Conservation (phyloP, 2,888 invertebrate species). For the Cosmopolites sordidus region DNA sequence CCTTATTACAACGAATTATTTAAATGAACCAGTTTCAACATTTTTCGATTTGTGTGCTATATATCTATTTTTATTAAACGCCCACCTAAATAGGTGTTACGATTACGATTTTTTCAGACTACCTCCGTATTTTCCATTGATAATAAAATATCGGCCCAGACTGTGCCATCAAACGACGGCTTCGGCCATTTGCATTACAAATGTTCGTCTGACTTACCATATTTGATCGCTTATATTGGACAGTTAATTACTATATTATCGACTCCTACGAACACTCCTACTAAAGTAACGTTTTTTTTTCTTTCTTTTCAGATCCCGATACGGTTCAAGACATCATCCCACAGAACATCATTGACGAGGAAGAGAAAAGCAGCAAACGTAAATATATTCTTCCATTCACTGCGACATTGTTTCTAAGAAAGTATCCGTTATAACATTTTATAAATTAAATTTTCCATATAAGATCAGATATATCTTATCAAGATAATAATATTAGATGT, state of each 20-base stretch:
- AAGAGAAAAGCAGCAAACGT: conserved; percentile 80
- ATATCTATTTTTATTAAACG: no score
- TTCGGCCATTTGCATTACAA: conserved; percentile 33
- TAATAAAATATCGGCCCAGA: conserved; percentile 21
- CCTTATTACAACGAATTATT: no score
- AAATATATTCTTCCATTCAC: conserved; percentile 47
- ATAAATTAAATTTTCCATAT: no score
- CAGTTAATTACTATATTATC: conserved; percentile 35
- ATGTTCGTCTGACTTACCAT: conserved; percentile 32
- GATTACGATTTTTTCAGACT: no score
- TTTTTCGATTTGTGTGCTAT: no score
- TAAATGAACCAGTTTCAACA: no score
- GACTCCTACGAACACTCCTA: conserved; percentile 33
- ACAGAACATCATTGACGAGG: conserved; percentile 61
- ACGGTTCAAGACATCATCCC: conserved; percentile 69
- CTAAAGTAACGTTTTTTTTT: conserved; percentile 12
- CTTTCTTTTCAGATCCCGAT: conserved; percentile 63
- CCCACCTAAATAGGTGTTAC: no score
- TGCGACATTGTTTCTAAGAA: no score
- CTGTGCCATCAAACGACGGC: conserved; percentile 7
- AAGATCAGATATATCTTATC: no score
- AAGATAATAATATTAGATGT: no score
- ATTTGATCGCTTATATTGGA: conserved; percentile 34
- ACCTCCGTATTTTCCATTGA: conserved; percentile 30
- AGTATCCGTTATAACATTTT: no score